Percentiles rank a stretch among this genome's conserved stretches.
Evolutionary conservation across 2,888 invertebrate species (phyloP).

Genomic region (Trachelus stipa): DNA sequence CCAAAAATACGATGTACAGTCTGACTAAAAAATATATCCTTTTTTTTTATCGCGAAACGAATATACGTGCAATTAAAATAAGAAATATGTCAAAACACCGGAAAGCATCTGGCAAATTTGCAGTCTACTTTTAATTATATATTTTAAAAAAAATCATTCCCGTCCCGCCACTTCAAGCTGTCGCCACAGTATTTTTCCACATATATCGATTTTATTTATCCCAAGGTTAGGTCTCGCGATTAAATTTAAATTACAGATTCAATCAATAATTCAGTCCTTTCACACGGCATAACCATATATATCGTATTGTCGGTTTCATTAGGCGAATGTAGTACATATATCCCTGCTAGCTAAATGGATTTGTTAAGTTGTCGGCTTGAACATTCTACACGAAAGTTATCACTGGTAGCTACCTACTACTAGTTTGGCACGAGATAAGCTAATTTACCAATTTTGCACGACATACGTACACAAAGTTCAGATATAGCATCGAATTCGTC

Average conservation of each 20-base stretch:
- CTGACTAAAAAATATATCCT: too few species aligned
- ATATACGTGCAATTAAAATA: too few species aligned
- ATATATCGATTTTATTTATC: background rate
- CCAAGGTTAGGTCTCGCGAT: background rate
- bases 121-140: background rate
- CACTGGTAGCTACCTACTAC: background rate
- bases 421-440: background rate
- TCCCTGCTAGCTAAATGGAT: conserved; percentile 30
- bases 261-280: background rate
- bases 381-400: conserved; percentile 21
- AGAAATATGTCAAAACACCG: too few species aligned
- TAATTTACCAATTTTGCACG: background rate
- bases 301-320: background rate
- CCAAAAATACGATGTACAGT: too few species aligned
- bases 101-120: too few species aligned
- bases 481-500: background rate
- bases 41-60: too few species aligned
- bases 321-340: background rate
- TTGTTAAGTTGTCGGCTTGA: conserved; percentile 29
- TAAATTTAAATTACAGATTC: background rate
- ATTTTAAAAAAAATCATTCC: background rate
- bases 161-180: background rate
- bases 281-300: too few species aligned
- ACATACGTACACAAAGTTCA: background rate
- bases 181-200: background rate